Conservation (phyloP, 2,113 vertebrate genomes). For the Meriones unguiculatus region DNA sequence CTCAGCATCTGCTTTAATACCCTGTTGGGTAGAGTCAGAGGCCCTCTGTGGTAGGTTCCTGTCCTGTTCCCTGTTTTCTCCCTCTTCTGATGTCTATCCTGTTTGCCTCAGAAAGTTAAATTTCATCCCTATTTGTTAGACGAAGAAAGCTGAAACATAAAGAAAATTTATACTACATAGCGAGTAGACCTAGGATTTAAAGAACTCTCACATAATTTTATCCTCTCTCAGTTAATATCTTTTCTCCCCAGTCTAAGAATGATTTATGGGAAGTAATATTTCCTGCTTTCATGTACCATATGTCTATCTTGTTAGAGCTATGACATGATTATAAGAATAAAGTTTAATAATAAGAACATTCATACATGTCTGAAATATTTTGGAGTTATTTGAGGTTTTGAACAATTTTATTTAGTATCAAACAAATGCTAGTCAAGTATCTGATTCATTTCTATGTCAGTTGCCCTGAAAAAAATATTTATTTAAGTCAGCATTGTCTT, state of each 20-base stretch:
- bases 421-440: background rate
- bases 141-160: constrained; percentile 11
- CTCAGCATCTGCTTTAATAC: too few species aligned
- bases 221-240: background rate
- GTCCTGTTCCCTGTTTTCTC: too few species aligned
- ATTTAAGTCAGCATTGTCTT: background rate
- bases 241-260: background rate
- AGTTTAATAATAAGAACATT: constrained; percentile 21
- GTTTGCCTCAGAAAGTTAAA: background rate
- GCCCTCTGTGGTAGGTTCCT: too few species aligned
- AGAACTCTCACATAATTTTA: background rate
- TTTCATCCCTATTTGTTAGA: background rate
- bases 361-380: constrained; percentile 25
- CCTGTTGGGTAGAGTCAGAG: too few species aligned
- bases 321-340: background rate
- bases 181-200: background rate
- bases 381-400: constrained; percentile 1
- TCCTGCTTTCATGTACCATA: background rate
- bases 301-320: background rate
- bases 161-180: background rate
- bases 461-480: constrained; percentile 28
- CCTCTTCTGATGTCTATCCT: too few species aligned
- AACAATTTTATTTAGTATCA: background rate
- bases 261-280: constrained; percentile 2
- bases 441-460: background rate